A percentile compares a stretch with the other conserved stretches of the same genome.
Conservation (phyloP, 2,113 vertebrate genomes). For the Triplophysa rosa region DNA sequence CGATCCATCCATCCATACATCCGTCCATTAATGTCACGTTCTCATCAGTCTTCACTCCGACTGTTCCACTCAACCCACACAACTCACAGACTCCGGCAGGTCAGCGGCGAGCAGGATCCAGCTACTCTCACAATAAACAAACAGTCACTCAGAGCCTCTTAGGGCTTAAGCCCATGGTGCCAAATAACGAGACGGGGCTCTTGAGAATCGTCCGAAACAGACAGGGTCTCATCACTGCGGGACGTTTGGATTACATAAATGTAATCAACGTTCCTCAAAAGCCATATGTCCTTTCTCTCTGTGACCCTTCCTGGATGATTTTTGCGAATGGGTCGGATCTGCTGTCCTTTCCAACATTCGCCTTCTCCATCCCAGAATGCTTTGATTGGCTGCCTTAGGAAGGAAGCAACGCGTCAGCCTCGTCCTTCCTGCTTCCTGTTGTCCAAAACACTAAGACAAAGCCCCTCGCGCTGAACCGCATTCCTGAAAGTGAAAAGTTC, state of each 20-base stretch:
- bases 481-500: constrained; percentile 37
- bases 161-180: constrained; percentile 65
- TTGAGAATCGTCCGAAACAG: constrained; percentile 37
- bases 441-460: constrained; percentile 66
- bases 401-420: constrained; percentile 73
- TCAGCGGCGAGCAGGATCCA: constrained; percentile 56
- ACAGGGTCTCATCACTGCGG: constrained; percentile 26
- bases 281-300: constrained; percentile 40
- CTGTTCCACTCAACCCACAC: constrained; percentile 60
- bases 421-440: constrained; percentile 79
- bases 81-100: constrained; percentile 65
- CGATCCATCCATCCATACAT: constrained; percentile 47
- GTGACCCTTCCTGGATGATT: constrained; percentile 28
- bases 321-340: constrained; percentile 37
- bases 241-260: constrained; percentile 41
- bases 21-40: constrained; percentile 55
- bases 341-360: constrained; percentile 37
- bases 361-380: constrained; percentile 54
- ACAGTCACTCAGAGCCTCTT: constrained; percentile 68
- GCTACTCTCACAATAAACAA: constrained; percentile 75
- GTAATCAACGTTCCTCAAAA: constrained; percentile 44
- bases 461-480: constrained; percentile 44
- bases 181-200: constrained; percentile 63
- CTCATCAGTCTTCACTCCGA: constrained; percentile 74
- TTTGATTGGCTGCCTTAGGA: constrained; percentile 76